Percentiles rank a stretch among this genome's conserved stretches.
phyloP scores from a whole-genome alignment of 2,113 vertebrate genomes.

The Pituophis catenifer region DNA sequence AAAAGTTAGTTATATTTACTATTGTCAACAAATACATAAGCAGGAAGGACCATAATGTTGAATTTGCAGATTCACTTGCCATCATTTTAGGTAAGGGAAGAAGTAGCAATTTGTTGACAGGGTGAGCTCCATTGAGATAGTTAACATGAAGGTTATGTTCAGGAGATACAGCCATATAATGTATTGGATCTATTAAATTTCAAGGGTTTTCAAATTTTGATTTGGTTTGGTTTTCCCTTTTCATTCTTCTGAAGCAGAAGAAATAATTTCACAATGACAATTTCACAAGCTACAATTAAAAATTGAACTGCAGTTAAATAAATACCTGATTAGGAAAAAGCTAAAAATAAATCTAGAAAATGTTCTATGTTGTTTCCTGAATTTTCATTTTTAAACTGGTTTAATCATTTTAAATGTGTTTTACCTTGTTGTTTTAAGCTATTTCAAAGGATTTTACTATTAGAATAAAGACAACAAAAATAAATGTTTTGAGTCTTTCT shows the following conservation, averaged over 20 bases:
- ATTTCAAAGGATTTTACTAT: not conserved
- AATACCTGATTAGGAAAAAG: not conserved
- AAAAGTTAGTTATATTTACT: constrained; percentile 64
- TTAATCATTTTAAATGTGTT: constrained; percentile 25
- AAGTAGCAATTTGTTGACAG: constrained; percentile 27
- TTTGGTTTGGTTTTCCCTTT: not conserved
- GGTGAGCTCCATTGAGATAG: constrained; percentile 25
- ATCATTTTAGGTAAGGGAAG: constrained; percentile 37
- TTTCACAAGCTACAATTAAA: not conserved
- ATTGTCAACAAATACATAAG: constrained; percentile 55
- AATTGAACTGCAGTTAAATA: not conserved
- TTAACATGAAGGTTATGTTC: not conserved
- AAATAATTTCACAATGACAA: not conserved
- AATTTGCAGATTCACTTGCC: constrained; percentile 40
- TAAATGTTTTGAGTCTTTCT: not conserved
- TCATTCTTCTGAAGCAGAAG: constrained; percentile 19
- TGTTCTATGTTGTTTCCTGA: constrained; percentile 29
- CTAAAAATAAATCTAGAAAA: not conserved
- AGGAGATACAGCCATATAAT: not conserved
- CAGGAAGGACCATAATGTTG: constrained; percentile 47
- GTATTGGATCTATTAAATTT: not conserved
- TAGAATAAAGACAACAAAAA: not conserved
- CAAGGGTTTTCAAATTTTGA: constrained; percentile 14
- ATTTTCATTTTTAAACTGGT: constrained; percentile 41
- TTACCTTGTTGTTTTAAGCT: not conserved